phyloP scores from a whole-genome alignment of 2,113 vertebrate genomes.

The Clarias magur region DNA sequence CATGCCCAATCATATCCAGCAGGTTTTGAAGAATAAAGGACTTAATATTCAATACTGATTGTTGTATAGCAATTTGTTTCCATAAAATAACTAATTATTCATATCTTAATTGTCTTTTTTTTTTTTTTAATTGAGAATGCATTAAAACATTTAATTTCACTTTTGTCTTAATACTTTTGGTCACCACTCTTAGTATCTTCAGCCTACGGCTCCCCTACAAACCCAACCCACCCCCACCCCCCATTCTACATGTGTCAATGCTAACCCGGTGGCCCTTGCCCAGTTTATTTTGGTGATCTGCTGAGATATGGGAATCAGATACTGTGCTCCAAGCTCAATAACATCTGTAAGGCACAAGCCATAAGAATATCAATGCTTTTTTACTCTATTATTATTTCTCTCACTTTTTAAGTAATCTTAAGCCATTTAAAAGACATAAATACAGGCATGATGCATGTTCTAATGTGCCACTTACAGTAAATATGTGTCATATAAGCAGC shows the following conservation, averaged over 20 bases:
- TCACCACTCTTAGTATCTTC: neutral
- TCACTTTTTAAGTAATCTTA: neutral
- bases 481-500: neutral
- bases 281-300: conserved; percentile 69
- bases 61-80: no score
- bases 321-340: conserved; percentile 34
- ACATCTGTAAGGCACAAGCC: conserved; percentile 34
- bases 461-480: neutral
- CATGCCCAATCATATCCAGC: no score
- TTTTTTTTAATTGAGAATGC: no score
- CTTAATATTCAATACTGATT: no score
- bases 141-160: no score
- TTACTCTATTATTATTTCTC: neutral
- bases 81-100: no score
- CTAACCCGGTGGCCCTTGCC: conserved; percentile 41
- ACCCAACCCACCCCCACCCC: neutral
- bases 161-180: no score
- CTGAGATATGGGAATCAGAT: conserved; percentile 73
- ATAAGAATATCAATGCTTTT: neutral
- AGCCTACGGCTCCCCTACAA: neutral
- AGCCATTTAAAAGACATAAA: neutral
- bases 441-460: neutral
- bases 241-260: conserved; percentile 13
- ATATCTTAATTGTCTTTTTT: no score
- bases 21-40: no score